These are phyloP conservation scores for Drosophila mayri DNA, from an alignment of 1,140 invertebrate genomes.

Conservation along the genomic window DNA sequence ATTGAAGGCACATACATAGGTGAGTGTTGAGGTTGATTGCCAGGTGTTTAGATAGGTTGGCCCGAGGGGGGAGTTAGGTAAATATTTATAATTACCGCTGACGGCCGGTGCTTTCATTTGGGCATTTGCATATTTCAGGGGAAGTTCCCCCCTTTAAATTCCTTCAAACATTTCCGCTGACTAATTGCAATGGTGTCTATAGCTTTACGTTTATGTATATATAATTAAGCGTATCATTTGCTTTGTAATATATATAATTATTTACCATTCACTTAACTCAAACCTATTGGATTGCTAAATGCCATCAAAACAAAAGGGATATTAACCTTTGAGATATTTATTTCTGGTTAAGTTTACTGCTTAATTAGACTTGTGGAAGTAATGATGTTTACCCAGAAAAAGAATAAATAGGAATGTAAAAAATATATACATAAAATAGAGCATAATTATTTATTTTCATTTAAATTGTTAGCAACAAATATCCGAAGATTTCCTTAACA, in stretches of 20 bases:
- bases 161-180: neutral
- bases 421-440: neutral
- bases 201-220: neutral
- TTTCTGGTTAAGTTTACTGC: neutral
- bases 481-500: too few species aligned
- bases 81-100: constrained; percentile 43
- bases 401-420: neutral
- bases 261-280: constrained; percentile 2
- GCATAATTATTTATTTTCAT: neutral
- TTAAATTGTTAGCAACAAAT: too few species aligned
- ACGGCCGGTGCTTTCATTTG: constrained; percentile 11
- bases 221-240: constrained; percentile 4
- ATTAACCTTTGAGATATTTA: constrained; percentile 4
- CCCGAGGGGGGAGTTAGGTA: neutral
- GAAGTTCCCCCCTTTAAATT: constrained; percentile 5
- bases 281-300: neutral
- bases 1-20: constrained; percentile 18
- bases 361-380: neutral
- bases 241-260: constrained; percentile 4
- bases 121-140: constrained; percentile 23
- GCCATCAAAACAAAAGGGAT: neutral
- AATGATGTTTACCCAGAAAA: neutral
- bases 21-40: constrained; percentile 11
- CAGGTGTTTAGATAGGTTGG: constrained; percentile 1
- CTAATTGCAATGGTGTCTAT: neutral